A percentile compares a stretch with the other conserved stretches of the same genome.
Conservation (phyloP, 2,113 vertebrate genomes). For the Rafetus swinhoei region DNA sequence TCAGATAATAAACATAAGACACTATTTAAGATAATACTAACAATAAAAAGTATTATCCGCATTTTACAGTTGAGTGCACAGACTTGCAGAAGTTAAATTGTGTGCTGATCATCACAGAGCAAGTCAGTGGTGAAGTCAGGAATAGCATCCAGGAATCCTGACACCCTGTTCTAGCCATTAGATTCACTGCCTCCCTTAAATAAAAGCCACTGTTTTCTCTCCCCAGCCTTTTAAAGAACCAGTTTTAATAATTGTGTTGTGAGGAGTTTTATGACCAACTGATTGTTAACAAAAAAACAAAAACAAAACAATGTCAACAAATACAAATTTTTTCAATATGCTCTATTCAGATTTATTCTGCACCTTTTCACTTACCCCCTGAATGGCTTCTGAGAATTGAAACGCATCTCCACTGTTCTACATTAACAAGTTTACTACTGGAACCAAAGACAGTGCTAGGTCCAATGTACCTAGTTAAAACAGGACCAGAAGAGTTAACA, state of each 20-base stretch:
- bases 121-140: background rate
- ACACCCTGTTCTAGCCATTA: background rate
- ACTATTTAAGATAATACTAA: background rate
- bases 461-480: slow-evolving; percentile 89
- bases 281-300: rapidly evolving
- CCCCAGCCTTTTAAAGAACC: background rate
- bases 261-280: background rate
- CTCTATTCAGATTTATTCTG: background rate
- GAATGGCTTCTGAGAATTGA: slow-evolving; percentile 97
- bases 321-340: rapidly evolving
- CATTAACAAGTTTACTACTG: slow-evolving; percentile 95
- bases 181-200: background rate
- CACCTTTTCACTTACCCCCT: slow-evolving; percentile 84
- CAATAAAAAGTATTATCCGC: background rate
- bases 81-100: background rate
- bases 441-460: slow-evolving; percentile 97
- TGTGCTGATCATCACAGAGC: background rate
- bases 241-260: background rate
- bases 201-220: background rate
- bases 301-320: background rate
- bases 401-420: slow-evolving; percentile 98
- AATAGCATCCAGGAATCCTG: background rate
- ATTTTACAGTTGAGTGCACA: background rate
- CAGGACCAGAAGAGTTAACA: background rate
- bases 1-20: background rate